Percentiles rank a stretch among this genome's conserved stretches.
phyloP scores from a whole-genome alignment of 1,140 invertebrate species.

The Hydropsyche tenuis region DNA sequence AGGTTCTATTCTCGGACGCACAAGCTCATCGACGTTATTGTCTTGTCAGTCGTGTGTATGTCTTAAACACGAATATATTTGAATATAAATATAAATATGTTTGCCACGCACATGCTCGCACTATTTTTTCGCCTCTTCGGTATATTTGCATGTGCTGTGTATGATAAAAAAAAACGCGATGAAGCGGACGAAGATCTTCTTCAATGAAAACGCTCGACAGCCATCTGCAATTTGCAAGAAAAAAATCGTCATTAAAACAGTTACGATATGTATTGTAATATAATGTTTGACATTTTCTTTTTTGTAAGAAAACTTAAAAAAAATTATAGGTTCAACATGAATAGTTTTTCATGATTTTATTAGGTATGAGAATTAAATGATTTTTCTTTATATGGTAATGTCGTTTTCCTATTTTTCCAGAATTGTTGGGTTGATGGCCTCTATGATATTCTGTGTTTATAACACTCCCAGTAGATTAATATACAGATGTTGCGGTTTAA shows the following conservation, averaged over 20 bases:
- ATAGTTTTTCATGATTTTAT: too few species aligned
- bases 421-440: background rate
- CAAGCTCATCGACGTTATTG: constrained; percentile 33
- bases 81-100: background rate
- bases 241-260: constrained; percentile 32
- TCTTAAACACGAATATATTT: too few species aligned
- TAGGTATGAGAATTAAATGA: too few species aligned
- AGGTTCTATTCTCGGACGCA: constrained; percentile 34
- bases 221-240: constrained; percentile 26
- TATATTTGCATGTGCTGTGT: too few species aligned
- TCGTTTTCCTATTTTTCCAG: too few species aligned
- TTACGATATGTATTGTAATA: constrained; percentile 20
- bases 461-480: background rate
- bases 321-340: too few species aligned
- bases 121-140: background rate
- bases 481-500: constrained; percentile 5
- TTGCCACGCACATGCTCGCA: background rate
- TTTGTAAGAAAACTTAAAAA: too few species aligned
- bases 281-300: too few species aligned
- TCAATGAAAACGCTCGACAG: constrained; percentile 34
- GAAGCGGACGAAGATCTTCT: constrained; percentile 23
- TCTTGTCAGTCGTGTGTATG: constrained; percentile 8
- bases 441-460: background rate
- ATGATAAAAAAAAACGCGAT: background rate
- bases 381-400: too few species aligned